These are phyloP conservation scores for Eupeodes corollae DNA, from an alignment of 1,140 invertebrate species.

Conservation along the genomic window DNA sequence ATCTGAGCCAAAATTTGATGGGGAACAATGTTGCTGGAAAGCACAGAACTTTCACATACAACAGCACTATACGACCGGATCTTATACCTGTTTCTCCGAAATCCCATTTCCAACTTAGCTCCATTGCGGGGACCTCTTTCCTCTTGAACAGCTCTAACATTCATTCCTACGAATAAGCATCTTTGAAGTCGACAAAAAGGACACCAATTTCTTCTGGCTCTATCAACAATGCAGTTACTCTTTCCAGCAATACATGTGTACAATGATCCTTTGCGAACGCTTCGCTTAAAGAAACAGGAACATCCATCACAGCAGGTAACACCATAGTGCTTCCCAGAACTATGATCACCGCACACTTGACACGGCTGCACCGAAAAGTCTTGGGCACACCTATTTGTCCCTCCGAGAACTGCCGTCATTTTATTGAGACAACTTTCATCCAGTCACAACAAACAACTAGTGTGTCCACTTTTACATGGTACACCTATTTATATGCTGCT, in stretches of 20 bases:
- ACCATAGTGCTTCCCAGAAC: slow-evolving; percentile 80
- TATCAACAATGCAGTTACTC: slow-evolving; percentile 68
- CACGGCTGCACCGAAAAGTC: slow-evolving; percentile 36
- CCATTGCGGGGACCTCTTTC: slow-evolving; percentile 57
- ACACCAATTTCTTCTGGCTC: slow-evolving; percentile 77
- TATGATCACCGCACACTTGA: slow-evolving; percentile 73
- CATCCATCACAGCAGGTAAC: slow-evolving; percentile 80
- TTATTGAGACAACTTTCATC: no score
- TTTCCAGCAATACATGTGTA: slow-evolving; percentile 68
- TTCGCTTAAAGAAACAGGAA: slow-evolving; percentile 80
- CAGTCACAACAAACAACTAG: no score
- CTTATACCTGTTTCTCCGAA: slow-evolving; percentile 6
- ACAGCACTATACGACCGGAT: not conserved
- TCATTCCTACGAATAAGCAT: slow-evolving; percentile 70
- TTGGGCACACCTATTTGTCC: not conserved
- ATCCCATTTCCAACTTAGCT: slow-evolving; percentile 1
- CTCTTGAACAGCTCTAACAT: slow-evolving; percentile 66
- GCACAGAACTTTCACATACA: not conserved
- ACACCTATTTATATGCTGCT: no score
- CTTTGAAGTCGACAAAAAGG: slow-evolving; percentile 70
- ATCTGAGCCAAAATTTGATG: slow-evolving; percentile 46
- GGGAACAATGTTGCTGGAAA: slow-evolving; percentile 23
- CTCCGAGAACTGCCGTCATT: not conserved
- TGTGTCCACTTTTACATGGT: no score
- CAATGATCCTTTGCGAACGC: slow-evolving; percentile 53